Evolutionary conservation across 2,888 invertebrate species (phyloP).

Genomic region (Polydrusus cervinus): DNA sequence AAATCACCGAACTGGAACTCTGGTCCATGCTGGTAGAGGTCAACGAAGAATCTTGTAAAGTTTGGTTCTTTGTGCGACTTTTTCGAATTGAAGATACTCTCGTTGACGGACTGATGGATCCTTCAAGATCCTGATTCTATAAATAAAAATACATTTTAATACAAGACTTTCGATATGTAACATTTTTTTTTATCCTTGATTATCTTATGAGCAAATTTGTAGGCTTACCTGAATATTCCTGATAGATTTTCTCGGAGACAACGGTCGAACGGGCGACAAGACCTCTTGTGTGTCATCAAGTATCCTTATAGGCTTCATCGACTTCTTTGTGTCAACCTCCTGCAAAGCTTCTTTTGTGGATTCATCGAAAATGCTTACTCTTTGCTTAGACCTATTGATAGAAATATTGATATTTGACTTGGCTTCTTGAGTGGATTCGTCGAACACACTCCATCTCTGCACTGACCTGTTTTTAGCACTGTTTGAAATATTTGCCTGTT

Average conservation of each 20-base stretch:
- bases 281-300: constrained; percentile 15
- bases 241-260: constrained; percentile 9
- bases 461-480: background rate
- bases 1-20: constrained; percentile 17
- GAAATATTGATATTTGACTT: constrained; percentile 7
- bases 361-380: constrained; percentile 18
- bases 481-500: background rate
- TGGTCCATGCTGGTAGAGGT: constrained; percentile 8
- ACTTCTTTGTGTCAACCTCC: background rate
- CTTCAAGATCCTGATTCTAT: background rate
- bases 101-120: background rate
- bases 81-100: constrained; percentile 6
- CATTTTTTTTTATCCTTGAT: too few relatives aligned
- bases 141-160: background rate
- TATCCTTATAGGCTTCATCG: background rate
- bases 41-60: constrained; percentile 16
- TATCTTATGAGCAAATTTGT: too few relatives aligned
- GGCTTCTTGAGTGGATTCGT: constrained; percentile 29
- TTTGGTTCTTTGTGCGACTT: background rate
- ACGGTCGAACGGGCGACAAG: constrained; percentile 21
- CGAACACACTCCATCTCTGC: background rate
- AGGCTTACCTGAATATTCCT: constrained; percentile 2
- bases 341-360: constrained; percentile 18
- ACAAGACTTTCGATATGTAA: too few relatives aligned
- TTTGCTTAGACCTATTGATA: constrained; percentile 3